These are phyloP conservation scores for Exephanes ischioxanthus DNA, from an alignment of 2,888 invertebrate species.

Conservation along the genomic window DNA sequence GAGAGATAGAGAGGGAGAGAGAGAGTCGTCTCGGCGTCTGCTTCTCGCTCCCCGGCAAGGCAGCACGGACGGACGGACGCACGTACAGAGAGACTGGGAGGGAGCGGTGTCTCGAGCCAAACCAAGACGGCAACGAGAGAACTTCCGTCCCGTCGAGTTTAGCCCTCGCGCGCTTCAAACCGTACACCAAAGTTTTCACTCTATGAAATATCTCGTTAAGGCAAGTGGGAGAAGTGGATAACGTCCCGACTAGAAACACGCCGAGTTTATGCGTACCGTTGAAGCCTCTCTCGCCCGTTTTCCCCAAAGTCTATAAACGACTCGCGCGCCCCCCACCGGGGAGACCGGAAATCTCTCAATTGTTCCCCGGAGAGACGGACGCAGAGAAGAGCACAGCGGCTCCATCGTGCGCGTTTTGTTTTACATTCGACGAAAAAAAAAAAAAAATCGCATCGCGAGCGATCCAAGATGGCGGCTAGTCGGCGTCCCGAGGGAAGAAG, in stretches of 20 bases:
- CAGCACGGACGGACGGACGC: neutral
- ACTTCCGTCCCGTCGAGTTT: slow-evolving; percentile 22
- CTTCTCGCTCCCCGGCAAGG: neutral
- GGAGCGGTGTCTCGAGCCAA: neutral
- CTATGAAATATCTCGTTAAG: slow-evolving; percentile 42
- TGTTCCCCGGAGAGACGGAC: neutral
- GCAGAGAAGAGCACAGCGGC: neutral
- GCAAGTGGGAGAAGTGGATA: slow-evolving; percentile 32
- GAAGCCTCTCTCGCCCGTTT: neutral
- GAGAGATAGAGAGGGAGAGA: slow-evolving; percentile 17
- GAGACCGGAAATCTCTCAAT: slow-evolving; percentile 4
- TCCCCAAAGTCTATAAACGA: neutral
- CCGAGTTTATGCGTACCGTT: neutral
- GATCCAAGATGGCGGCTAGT: neutral
- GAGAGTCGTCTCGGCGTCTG: slow-evolving; percentile 8
- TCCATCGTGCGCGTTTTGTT: no score
- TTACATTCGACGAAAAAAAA: neutral
- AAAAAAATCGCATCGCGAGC: slow-evolving; percentile 1
- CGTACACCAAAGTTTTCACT: slow-evolving; percentile 30
- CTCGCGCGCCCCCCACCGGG: neutral
- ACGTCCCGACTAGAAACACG: neutral
- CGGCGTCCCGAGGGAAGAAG: neutral
- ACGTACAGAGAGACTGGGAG: neutral
- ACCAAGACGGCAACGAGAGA: slow-evolving; percentile 8
- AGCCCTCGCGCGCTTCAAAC: neutral